A percentile compares a stretch with the other conserved stretches of the same genome.
Conservation (phyloP, 2,797 vertebrate species). For the Nannoperca obscura region DNA sequence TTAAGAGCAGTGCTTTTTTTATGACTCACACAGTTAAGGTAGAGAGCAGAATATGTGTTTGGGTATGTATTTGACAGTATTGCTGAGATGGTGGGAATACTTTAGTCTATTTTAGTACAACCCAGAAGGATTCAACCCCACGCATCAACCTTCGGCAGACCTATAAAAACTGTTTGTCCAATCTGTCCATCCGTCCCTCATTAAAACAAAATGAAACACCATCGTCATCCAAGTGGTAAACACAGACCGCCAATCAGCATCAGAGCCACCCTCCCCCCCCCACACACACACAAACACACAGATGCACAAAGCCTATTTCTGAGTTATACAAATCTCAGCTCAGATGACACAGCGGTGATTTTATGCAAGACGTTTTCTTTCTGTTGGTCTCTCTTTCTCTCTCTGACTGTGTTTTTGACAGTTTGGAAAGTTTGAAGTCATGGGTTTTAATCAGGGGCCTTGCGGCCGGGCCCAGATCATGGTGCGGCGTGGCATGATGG, state of each 20-base stretch:
- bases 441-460: slow-evolving; percentile 87
- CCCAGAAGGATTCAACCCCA: slow-evolving; percentile 28
- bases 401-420: slow-evolving; percentile 73
- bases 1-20: background rate
- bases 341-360: slow-evolving; percentile 61
- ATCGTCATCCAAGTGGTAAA: slow-evolving; percentile 56
- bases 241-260: slow-evolving; percentile 36
- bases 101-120: slow-evolving; percentile 45
- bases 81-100: slow-evolving; percentile 27
- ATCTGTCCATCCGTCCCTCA: slow-evolving; percentile 38
- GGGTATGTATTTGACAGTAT: slow-evolving; percentile 22
- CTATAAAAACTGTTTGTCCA: slow-evolving; percentile 43
- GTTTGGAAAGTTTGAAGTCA: slow-evolving; percentile 90
- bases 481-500: slow-evolving; percentile 84
- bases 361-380: slow-evolving; percentile 61
- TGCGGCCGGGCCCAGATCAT: slow-evolving; percentile 76
- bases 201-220: slow-evolving; percentile 73
- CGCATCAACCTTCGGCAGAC: slow-evolving; percentile 21
- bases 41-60: background rate
- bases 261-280: slow-evolving; percentile 20
- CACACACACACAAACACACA: slow-evolving; percentile 34
- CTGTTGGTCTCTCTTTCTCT: slow-evolving; percentile 34
- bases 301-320: slow-evolving; percentile 37
- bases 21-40: slow-evolving; percentile 11
- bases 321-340: slow-evolving; percentile 69